A percentile compares a stretch with the other conserved stretches of the same genome.
These are phyloP conservation scores for Notospermus geniculatus DNA, from an alignment of 1,140 invertebrate genomes.

Conservation along the genomic window DNA sequence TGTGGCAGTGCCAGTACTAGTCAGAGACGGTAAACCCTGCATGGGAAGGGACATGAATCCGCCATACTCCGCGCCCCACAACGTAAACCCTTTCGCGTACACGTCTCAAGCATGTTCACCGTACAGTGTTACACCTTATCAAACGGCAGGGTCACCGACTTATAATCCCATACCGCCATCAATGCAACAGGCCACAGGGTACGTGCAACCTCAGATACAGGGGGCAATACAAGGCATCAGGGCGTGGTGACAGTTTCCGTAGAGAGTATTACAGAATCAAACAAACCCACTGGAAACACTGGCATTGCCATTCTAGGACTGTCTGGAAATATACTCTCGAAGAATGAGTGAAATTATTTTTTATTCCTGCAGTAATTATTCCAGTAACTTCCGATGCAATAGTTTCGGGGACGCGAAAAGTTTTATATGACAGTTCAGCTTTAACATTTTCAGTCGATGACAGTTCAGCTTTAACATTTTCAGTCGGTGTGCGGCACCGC, in stretches of 20 bases:
- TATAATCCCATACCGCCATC: not conserved
- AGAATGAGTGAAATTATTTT: no score
- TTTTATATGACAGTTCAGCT: no score
- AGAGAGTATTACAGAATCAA: no score
- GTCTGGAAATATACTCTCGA: no score
- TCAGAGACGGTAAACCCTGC: conserved; percentile 95
- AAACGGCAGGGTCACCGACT: not conserved
- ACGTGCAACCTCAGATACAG: conserved; percentile 9
- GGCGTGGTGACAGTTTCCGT: not conserved
- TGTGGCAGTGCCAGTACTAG: conserved; percentile 90
- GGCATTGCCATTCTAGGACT: no score
- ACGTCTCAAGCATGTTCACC: conserved; percentile 12
- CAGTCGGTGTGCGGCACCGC: no score
- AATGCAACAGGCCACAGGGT: conserved; percentile 10
- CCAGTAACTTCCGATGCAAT: no score
- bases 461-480: no score
- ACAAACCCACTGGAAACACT: no score
- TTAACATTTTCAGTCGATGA: no score
- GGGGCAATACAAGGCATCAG: not conserved
- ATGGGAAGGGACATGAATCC: conserved; percentile 59
- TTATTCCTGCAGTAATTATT: no score
- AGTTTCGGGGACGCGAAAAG: no score
- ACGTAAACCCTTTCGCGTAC: conserved; percentile 47
- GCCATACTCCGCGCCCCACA: conserved; percentile 35
- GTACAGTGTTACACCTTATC: not conserved